phyloP scores from a whole-genome alignment of 2,797 vertebrate genomes.

The Luscinia megarhynchos region DNA sequence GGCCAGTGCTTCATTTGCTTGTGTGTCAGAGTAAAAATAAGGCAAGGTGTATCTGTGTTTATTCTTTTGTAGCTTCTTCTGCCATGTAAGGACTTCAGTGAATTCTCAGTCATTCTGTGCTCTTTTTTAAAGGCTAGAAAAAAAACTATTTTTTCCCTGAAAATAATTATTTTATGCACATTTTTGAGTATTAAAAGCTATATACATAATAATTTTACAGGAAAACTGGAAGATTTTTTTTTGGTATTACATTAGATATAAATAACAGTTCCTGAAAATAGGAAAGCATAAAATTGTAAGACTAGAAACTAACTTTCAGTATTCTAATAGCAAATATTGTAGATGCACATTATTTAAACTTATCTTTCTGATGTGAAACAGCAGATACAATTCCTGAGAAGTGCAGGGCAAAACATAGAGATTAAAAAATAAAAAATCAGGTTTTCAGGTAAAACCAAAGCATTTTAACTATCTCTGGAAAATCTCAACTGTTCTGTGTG shows the following conservation, averaged over 20 bases:
- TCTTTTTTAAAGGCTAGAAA: not conserved
- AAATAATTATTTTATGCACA: not conserved
- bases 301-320: not conserved
- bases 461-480: not conserved
- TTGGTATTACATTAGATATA: not conserved
- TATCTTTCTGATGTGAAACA: not conserved
- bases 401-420: not conserved
- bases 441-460: no score
- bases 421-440: no score
- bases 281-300: not conserved
- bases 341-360: not conserved
- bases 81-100: not conserved
- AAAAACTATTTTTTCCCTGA: not conserved
- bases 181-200: not conserved
- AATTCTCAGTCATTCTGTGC: not conserved
- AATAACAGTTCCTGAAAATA: not conserved
- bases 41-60: not conserved
- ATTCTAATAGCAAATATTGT: not conserved
- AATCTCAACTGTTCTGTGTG: not conserved
- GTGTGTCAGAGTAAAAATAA: not conserved
- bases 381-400: accelerated
- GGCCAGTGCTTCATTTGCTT: not conserved
- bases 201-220: not conserved
- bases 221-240: not conserved
- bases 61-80: not conserved